Evolutionary conservation across 92 coral and sea anemone genomes (phyloP), one percentile per base, ranked within the genome.

Genomic region (Montipora capitata): DNA sequence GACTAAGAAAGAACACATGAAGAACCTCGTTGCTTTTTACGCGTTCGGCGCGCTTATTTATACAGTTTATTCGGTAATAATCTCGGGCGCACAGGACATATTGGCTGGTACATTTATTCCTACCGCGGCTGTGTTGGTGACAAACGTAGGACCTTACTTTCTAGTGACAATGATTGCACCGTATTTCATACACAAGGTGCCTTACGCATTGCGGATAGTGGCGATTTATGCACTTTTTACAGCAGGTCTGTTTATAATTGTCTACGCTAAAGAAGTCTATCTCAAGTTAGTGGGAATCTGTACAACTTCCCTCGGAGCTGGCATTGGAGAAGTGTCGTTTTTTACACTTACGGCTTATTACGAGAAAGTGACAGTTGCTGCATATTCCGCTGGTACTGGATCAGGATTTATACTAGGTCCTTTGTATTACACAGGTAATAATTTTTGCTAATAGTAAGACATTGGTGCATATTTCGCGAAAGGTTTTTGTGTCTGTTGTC

Each of bases 51-150:
- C 94, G 39, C 84, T 95, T 10, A 95, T 95, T 67, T 95, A 95
- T 79, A 95, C 96, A 5, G 98, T 95, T 16, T 95, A 93, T 70
- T 95, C 98, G 5, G 96, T 95, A 14, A 95, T 95, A 64, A 95
- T 95, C 69, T 87, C 98, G 63, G 98, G 98, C 2, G 98, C 98
- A 7, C 96, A 95, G 78, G 98, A 95, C 77, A 95, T 95, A 64
- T 75, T 95, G 63, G 95, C 96, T 15, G 98, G 98, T 7, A 91
- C 96, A 0, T 91, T 93, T 66, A 94, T 95, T 39, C 98, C 98
- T 4, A 95, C 98, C 3, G 98, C 98, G 7, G 98, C 98, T 15
- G 98, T 95, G 14, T 78, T 95, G 81, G 98, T 95, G 18, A 93
- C 96, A 15, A 93, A 93, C 80, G 96, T 95, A 49, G 98, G 96